Percentiles rank a stretch among this genome's conserved stretches.
These are phyloP conservation scores for Nasonia longicornis DNA, from an alignment of 1,140 invertebrate species.

Conservation along the genomic window DNA sequence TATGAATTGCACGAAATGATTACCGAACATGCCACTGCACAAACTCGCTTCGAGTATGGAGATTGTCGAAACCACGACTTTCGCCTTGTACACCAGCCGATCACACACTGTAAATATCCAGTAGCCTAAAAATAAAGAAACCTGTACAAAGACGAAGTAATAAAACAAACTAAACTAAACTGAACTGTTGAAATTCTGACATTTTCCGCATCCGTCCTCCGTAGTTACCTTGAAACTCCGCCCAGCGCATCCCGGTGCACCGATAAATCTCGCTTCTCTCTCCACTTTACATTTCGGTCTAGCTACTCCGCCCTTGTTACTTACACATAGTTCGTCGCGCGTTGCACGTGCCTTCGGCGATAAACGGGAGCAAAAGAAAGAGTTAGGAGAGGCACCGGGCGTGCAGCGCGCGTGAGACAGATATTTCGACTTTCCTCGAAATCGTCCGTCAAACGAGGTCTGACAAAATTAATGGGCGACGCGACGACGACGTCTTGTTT, in stretches of 20 bases:
- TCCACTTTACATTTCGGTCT: neutral
- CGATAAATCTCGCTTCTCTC: conserved; percentile 3
- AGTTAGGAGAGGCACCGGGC: conserved; percentile 9
- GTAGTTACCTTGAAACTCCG: conserved; percentile 43
- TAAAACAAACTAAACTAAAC: conserved; percentile 18
- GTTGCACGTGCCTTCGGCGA: neutral
- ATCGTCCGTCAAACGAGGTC: conserved; percentile 60
- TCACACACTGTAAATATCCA: conserved; percentile 50
- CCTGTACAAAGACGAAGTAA: conserved; percentile 55
- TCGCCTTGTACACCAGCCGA: conserved; percentile 42
- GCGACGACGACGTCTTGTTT: conserved; percentile 56
- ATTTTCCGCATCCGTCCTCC: neutral
- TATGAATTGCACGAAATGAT: neutral
- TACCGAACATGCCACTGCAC: neutral
- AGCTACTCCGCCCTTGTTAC: neutral
- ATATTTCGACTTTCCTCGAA: conserved; percentile 59
- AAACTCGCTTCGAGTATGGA: neutral
- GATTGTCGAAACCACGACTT: conserved; percentile 17
- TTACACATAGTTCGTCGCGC: neutral
- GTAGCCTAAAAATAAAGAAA: conserved; percentile 39
- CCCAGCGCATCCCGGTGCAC: conserved; percentile 9
- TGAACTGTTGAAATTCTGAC: conserved; percentile 13
- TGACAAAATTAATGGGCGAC: conserved; percentile 61
- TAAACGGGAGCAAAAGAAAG: neutral
- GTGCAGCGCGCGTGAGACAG: conserved; percentile 39